Evolutionary conservation across 1,140 invertebrate genomes (phyloP), one percentile per base, ranked within the genome.

Genomic region (Pseudomyrmex cubaensis): DNA sequence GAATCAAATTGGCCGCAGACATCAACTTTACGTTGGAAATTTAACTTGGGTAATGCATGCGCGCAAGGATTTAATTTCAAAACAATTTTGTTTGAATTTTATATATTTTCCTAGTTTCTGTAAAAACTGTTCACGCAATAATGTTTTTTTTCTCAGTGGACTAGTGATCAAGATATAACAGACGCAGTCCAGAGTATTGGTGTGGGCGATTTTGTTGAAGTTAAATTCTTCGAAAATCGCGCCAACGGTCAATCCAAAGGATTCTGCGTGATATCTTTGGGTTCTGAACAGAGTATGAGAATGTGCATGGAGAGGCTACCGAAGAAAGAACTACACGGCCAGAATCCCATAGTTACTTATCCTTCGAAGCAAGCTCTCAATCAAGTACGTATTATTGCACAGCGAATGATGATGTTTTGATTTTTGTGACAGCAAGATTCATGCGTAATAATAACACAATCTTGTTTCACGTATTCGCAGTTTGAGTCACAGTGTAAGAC

Each of bases 231-330:
- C 95, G 99, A 99, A 95, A 99, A 99, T 95, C 96, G 99, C 89
- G 98, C 98, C 12, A 99, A 99, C 95, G 99, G 99, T 44, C 99
- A 99, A 94, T 99, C 98, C 0, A 99, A 99, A 95, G 99, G 99
- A 59, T 99, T 99, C 94, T 99, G 98, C 93, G 97, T 98, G 17
- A 96, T 99, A 86, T 98, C 98, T 2, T 95, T 99, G 64, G 98
- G 97, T 13, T 99, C 98, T 0, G 99, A 99, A 90, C 95, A 96
- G 83, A 99, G 99, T 84, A 96, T 98, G 90, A 96, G 98, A 82
- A 95, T 97, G 78, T 97, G 98, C 59, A 96, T 99, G 96, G 99
- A 99, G 74, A 96, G 98, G 85, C 95, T 99, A 57, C 97, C 98
- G 0, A 98, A 99, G 92, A 98, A 98, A 92, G 98, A 99, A 90